Percentiles rank a stretch among this genome's conserved stretches.
phyloP scores from a whole-genome alignment of 2,797 vertebrate genomes.

The Hydrophis major region DNA sequence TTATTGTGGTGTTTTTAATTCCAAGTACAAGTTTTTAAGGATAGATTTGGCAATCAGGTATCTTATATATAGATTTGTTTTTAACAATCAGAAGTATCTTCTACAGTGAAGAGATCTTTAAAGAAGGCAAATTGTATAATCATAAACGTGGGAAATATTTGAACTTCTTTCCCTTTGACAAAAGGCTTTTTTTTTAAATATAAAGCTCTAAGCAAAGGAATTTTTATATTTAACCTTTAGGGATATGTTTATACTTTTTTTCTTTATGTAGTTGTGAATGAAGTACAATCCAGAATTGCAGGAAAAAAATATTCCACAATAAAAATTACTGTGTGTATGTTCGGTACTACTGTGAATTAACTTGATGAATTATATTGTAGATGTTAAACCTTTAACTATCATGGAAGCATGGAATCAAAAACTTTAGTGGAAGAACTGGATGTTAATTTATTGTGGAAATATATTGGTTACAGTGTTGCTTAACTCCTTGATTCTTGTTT shows the following conservation, averaged over 20 bases:
- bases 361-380: constrained; percentile 22
- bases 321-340: constrained; percentile 31
- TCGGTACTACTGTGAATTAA: not conserved
- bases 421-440: constrained; percentile 18
- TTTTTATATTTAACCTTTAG: constrained; percentile 46
- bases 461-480: constrained; percentile 46
- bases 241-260: constrained; percentile 48
- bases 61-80: not conserved
- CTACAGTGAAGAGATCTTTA: constrained; percentile 5
- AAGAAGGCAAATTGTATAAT: not conserved
- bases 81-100: constrained; percentile 37
- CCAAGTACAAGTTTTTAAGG: constrained; percentile 34
- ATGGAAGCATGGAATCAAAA: not conserved
- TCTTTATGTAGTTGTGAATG: constrained; percentile 53
- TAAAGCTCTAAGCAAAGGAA: constrained; percentile 43
- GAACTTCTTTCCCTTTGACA: constrained; percentile 50
- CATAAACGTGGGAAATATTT: constrained; percentile 8
- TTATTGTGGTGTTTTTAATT: constrained; percentile 25
- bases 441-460: constrained; percentile 50
- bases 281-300: constrained; percentile 45
- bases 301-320: constrained; percentile 35
- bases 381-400: constrained; percentile 3
- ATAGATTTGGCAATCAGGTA: not conserved
- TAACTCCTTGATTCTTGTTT: constrained; percentile 23
- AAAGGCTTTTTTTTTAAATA: constrained; percentile 19